A percentile compares a stretch with the other conserved stretches of the same genome.
These are phyloP conservation scores for Peromyscus nudipes DNA, from an alignment of 2,797 vertebrate genomes.

Conservation along the genomic window DNA sequence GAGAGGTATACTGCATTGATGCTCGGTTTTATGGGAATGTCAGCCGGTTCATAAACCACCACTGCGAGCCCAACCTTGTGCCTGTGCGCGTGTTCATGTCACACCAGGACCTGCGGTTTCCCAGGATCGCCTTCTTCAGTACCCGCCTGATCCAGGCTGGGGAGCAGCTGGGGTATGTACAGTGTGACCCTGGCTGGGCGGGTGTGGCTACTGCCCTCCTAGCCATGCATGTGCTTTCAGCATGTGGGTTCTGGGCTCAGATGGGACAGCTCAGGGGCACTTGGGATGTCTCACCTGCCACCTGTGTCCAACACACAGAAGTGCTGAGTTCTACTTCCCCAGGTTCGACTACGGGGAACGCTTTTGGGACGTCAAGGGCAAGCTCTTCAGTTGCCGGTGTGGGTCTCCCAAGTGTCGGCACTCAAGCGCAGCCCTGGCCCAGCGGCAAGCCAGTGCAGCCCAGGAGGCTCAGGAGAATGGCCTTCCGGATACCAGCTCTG, in stretches of 20 bases:
- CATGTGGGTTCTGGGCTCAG: too few relatives aligned
- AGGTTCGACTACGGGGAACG: conserved; percentile 98
- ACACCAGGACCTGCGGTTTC: conserved; percentile 99
- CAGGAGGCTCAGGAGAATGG: conserved; percentile 91
- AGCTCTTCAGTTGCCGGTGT: conserved; percentile 95
- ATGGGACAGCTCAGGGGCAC: background rate
- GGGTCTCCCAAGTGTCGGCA: conserved; percentile 95
- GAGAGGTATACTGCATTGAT: conserved; percentile 97
- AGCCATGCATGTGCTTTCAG: background rate
- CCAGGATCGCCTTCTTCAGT: conserved; percentile 98
- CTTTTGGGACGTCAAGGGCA: conserved; percentile 99
- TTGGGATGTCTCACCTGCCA: background rate
- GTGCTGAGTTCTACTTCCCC: background rate
- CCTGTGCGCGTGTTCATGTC: conserved; percentile 97
- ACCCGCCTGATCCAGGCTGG: conserved; percentile 94
- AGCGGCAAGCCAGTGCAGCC: conserved; percentile 91
- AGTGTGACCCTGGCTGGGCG: background rate
- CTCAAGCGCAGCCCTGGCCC: conserved; percentile 92
- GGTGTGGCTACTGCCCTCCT: background rate
- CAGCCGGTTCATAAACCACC: conserved; percentile 99
- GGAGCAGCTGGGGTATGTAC: conserved; percentile 96
- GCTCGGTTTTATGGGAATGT: conserved; percentile 99
- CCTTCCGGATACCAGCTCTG: conserved; percentile 96
- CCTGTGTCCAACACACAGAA: background rate
- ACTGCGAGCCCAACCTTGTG: conserved; percentile 98